Evolutionary conservation across 1,140 invertebrate genomes (phyloP).

Genomic region (Tribolium castaneum): DNA sequence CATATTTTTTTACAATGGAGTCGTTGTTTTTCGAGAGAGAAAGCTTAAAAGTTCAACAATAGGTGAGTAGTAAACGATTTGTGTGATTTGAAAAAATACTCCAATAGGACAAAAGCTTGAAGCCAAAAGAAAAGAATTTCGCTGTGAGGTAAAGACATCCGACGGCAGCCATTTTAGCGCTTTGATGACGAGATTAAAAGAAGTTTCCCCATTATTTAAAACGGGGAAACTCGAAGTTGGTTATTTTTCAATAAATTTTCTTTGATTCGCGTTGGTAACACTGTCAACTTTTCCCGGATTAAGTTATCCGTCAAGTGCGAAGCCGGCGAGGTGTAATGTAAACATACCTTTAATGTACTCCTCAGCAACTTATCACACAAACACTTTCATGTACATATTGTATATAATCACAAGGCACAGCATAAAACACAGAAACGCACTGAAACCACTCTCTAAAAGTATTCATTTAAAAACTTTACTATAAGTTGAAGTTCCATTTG

Average conservation of each 20-base stretch:
- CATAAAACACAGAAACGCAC: slow-evolving; percentile 37
- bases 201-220: slow-evolving; percentile 25
- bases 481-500: slow-evolving; percentile 3
- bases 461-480: slow-evolving; percentile 31
- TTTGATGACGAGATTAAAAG: slow-evolving; percentile 31
- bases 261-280: not conserved
- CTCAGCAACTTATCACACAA: slow-evolving; percentile 42
- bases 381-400: slow-evolving; percentile 44
- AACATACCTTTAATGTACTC: slow-evolving; percentile 43
- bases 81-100: slow-evolving; percentile 9
- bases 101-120: not conserved
- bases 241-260: slow-evolving; percentile 6
- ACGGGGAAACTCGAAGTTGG: not conserved
- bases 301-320: not conserved
- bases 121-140: not conserved
- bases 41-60: slow-evolving; percentile 24
- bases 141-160: slow-evolving; percentile 23
- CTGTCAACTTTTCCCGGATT: not conserved
- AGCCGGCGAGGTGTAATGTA: slow-evolving; percentile 7
- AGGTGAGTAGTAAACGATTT: slow-evolving; percentile 32
- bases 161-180: slow-evolving; percentile 39
- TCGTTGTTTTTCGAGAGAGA: slow-evolving; percentile 21
- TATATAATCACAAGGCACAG: slow-evolving; percentile 43
- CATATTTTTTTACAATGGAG: slow-evolving; percentile 32
- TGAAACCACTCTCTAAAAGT: slow-evolving; percentile 29